Evolutionary conservation across 2,113 vertebrate genomes (phyloP), one percentile per base, ranked within the genome.

Genomic region (Rhinoderma darwinii): DNA sequence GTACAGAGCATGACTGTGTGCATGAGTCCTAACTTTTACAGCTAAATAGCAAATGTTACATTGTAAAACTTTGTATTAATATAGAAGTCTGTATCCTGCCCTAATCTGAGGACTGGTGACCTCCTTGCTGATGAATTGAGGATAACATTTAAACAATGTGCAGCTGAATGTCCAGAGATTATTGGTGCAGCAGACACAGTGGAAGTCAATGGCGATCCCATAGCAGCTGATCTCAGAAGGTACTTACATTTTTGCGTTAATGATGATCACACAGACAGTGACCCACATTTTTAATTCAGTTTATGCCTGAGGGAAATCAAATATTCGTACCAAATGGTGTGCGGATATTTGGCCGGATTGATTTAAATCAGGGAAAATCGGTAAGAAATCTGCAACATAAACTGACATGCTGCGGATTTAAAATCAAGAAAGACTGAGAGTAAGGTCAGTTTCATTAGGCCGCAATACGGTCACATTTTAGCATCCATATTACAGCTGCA

Each of bases 121-220:
- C 35, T 81, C 35, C 41, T 87, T 54, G 78, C 70, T 47, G 68
- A 80, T 61, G 86, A 87, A 76, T 27, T 87, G 47, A 43, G 39
- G 12, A 75, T 87, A 75, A 47, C 37, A 12, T 61, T 82, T 47
- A 61, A 75, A 20, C n/a, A 5, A 17, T 17, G 32, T 37, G 50
- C 79, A 27, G 30, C 70, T 15, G 86, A 87, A 37, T 87, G 86
- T 39, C 86, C 86, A 87, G 79, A 87, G 22, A 47, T 75, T 63
- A 7, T 47, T 30, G 17, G 27, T 50, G 43, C 1, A 18, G 18
- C 25, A 15, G 30, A 73, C 22, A 43, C 20, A 11, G 22, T 18
- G 7, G 54, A 54, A 39, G n/a, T 15, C 41, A 37, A 37, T 9
- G 79, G 15, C n/a, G 11, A 82, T 87, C n/a, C 14, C 8, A 4